Percentiles rank a stretch among this genome's conserved stretches.
phyloP scores from a whole-genome alignment of 2,888 invertebrate genomes.

The Heteromyza rotundicornis region DNA sequence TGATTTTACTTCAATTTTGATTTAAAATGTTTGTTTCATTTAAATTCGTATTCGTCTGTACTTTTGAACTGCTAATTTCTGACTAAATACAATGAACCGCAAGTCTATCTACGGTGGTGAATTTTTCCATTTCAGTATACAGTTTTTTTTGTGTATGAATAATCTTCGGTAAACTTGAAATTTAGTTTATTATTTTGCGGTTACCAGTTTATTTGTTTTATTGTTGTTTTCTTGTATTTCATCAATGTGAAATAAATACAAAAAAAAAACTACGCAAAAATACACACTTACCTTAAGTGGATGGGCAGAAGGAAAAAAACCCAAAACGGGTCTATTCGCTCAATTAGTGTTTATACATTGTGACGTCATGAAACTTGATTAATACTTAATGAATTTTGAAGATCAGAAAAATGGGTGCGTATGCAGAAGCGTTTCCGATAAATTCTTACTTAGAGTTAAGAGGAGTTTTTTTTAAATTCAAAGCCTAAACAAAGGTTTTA shows the following conservation, averaged over 20 bases:
- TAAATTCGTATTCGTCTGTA: constrained; percentile 14
- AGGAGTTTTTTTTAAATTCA: too few species aligned
- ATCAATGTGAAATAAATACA: background rate
- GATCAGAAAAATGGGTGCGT: too few species aligned
- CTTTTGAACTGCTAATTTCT: constrained; percentile 15
- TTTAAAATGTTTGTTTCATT: too few species aligned
- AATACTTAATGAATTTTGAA: too few species aligned
- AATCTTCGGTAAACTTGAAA: background rate
- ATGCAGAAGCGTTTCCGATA: too few species aligned
- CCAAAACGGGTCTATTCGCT: background rate
- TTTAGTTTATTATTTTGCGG: background rate
- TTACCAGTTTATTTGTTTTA: background rate
- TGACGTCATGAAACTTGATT: background rate
- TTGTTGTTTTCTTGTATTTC: background rate
- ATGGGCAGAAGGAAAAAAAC: background rate
- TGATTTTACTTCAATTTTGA: too few species aligned
- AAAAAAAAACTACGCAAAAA: background rate
- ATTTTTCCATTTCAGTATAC: background rate
- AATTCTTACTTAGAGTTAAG: too few species aligned
- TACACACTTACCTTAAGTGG: background rate
- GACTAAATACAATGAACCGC: constrained; percentile 7
- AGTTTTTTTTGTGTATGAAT: background rate
- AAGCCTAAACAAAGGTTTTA: too few species aligned
- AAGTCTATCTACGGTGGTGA: background rate
- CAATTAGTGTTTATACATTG: too few species aligned